These are phyloP conservation scores for Notolepis coatsorum DNA, from an alignment of 2,797 vertebrate species.

Conservation along the genomic window DNA sequence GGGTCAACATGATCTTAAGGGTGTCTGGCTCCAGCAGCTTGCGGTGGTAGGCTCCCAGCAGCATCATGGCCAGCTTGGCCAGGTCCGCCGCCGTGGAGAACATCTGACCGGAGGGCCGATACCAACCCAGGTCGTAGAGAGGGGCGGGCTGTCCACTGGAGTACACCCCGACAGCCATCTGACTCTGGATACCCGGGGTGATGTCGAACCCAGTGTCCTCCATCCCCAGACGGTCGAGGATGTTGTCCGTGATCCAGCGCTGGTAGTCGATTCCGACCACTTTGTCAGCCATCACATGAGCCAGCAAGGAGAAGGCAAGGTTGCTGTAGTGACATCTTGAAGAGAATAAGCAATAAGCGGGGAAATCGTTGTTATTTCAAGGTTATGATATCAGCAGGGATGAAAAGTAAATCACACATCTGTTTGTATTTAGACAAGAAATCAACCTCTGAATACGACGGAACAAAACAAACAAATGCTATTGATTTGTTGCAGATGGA, in stretches of 20 bases:
- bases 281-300: constrained; percentile 89
- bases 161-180: constrained; percentile 92
- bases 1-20: constrained; percentile 90
- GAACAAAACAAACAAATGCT: neutral
- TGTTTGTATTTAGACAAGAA: no score
- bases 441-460: no score
- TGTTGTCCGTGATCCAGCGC: constrained; percentile 89
- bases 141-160: constrained; percentile 86
- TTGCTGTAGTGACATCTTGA: constrained; percentile 96
- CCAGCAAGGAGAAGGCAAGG: constrained; percentile 92
- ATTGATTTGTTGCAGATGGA: neutral
- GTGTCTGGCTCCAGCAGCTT: constrained; percentile 88
- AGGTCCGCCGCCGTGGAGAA: constrained; percentile 92
- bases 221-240: constrained; percentile 92
- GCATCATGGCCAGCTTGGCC: constrained; percentile 91
- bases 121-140: constrained; percentile 95
- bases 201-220: constrained; percentile 93
- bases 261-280: constrained; percentile 87
- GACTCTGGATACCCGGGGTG: constrained; percentile 78
- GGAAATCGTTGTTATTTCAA: neutral
- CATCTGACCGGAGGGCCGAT: constrained; percentile 96
- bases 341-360: neutral
- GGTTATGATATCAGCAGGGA: neutral
- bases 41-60: constrained; percentile 87
- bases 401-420: neutral